Base-by-base conservation (phyloP, 2,888 invertebrate species). In the Alloscopus bannaensis region DNA sequence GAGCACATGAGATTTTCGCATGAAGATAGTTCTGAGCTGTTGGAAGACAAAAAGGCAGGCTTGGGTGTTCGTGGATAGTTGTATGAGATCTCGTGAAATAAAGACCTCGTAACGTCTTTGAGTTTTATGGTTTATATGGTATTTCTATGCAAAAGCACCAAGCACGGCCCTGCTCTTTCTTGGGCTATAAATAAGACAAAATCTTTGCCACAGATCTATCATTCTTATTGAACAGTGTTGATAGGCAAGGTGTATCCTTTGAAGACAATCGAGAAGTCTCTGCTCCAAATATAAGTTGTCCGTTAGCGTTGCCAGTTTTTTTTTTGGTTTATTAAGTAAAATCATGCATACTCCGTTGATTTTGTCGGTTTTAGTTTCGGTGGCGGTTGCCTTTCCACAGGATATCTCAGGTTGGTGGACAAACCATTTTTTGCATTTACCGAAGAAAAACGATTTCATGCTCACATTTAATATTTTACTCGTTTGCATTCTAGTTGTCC, bases 71-170 rank as follows among this genome's bases (percentile, higher is more conserved):
- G 11, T 42, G 42, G 45, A 18, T 40, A 2, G 28, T 20, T 50
- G 50, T 1, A 2, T 8, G 18, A n/a, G 13, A 42, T 42, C 13
- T 69, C 59, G 70, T 42, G 57, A 59, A 71, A 71, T 47, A 64
- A 65, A 73, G 73, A 65, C 73, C 73, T 73, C 73, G 73, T 40
- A 57, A 65, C 57, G 57, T 64, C 50, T 73, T 73, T 52, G 55
- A 73, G 62, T 52, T 52, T 73, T 42, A 24, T 18, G 47, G 26
- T 50, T 31, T 36, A 36, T 60, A 18, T 60, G 45, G 18, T 26
- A 52, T 31, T 20, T 64, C 36, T 52, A 13, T 47, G 22, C 47
- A n/a, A 47, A n/a, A n/a, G 47, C 11, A 4, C n/a, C 47, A 13
- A 18, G n/a, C 11, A 13, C 24, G 52, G 60, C 47, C 71, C 62